A percentile compares a stretch with the other conserved stretches of the same genome.
These are phyloP conservation scores for Aporophyla nigra DNA, from an alignment of 2,888 invertebrate species.

Conservation along the genomic window DNA sequence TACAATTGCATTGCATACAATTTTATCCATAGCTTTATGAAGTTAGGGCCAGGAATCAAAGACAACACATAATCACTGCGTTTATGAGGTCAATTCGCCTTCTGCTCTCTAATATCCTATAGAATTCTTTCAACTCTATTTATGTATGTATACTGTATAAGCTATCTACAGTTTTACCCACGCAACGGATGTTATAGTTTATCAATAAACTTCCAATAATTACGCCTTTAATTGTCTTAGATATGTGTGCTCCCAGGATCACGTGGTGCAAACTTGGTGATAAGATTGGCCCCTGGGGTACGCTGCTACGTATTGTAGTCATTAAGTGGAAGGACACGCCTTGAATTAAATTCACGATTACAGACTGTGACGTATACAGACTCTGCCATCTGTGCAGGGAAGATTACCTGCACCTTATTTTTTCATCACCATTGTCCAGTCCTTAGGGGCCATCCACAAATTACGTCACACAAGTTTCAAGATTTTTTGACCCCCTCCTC, in stretches of 20 bases:
- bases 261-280: slow-evolving; percentile 11
- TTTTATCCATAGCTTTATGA: too few species aligned
- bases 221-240: slow-evolving; percentile 8
- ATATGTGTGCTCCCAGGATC: slow-evolving; percentile 17
- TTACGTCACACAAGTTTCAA: too few species aligned
- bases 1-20: too few species aligned
- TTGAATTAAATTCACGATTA: background rate
- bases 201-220: slow-evolving; percentile 30
- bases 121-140: background rate
- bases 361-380: background rate
- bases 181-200: slow-evolving; percentile 9
- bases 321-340: background rate
- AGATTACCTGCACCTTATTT: background rate
- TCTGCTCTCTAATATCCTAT: background rate
- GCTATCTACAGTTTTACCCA: background rate
- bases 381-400: background rate
- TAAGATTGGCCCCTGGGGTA: slow-evolving; percentile 41
- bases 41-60: too few species aligned
- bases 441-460: too few species aligned
- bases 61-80: background rate
- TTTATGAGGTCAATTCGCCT: background rate
- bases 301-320: background rate
- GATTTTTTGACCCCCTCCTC: too few species aligned
- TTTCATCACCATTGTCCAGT: background rate
- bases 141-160: background rate